Percentiles rank a stretch among this genome's conserved stretches.
These are phyloP conservation scores for Aphaenogaster ashmeadi DNA, from an alignment of 1,140 invertebrate species.

Conservation along the genomic window DNA sequence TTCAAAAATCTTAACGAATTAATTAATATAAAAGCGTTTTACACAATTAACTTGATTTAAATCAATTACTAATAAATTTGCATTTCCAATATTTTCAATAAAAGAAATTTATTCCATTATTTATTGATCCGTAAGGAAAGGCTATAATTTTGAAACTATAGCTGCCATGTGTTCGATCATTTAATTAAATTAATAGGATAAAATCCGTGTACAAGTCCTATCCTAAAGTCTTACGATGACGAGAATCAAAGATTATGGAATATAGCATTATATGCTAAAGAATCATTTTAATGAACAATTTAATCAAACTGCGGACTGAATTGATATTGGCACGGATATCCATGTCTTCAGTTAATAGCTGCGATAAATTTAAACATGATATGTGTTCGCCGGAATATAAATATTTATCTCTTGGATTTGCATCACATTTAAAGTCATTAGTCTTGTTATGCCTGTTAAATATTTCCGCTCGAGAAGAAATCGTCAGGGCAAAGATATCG, in stretches of 20 bases:
- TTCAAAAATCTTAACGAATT: neutral
- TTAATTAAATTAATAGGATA: conserved; percentile 4
- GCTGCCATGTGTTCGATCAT: neutral
- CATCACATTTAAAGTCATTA: conserved; percentile 2
- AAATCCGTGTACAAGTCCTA: neutral
- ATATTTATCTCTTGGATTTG: conserved; percentile 22
- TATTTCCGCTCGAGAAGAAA: conserved; percentile 23
- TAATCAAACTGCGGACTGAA: neutral
- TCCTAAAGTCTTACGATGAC: neutral
- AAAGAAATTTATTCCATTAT: conserved; percentile 6
- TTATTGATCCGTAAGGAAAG: neutral
- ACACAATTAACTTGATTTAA: neutral
- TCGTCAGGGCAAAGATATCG: conserved; percentile 10
- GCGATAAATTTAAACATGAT: conserved; percentile 18
- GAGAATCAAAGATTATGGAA: neutral
- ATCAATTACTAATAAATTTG: conserved; percentile 15
- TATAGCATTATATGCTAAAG: conserved; percentile 1
- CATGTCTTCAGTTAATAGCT: neutral
- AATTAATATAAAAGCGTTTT: neutral
- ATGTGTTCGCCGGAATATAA: neutral
- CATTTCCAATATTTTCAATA: neutral
- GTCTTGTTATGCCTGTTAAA: conserved; percentile 11
- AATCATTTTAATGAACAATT: conserved; percentile 15
- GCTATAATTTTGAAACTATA: neutral
- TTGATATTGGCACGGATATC: conserved; percentile 27